Percentiles rank a stretch among this genome's conserved stretches.
phyloP scores from a whole-genome alignment of 1,140 invertebrate genomes.

The Drosophila parvula region DNA sequence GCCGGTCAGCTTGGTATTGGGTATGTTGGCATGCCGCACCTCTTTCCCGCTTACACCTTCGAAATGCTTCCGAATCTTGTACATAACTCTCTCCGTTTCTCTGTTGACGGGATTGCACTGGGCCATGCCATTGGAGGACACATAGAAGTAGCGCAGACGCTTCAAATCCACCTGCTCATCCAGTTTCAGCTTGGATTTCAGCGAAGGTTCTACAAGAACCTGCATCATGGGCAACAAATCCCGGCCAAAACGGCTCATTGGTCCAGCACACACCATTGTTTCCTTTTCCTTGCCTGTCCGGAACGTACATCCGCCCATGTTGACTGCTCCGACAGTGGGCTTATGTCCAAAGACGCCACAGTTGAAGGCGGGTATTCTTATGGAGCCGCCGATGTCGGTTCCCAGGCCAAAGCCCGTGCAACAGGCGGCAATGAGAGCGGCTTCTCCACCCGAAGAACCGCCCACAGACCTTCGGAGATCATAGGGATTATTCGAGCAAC shows the following conservation, averaged over 20 bases:
- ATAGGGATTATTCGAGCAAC: conserved; percentile 97
- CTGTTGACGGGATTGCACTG: conserved; percentile 88
- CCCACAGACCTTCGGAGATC: conserved; percentile 92
- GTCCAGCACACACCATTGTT: conserved; percentile 90
- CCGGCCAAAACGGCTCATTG: conserved; percentile 90
- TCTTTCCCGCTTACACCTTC: conserved; percentile 51
- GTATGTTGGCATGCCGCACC: conserved; percentile 84
- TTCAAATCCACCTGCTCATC: conserved; percentile 87
- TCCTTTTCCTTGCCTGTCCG: conserved; percentile 85
- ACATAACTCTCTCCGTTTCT: conserved; percentile 88
- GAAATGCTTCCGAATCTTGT: conserved; percentile 83
- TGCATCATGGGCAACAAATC: conserved; percentile 91
- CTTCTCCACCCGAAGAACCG: conserved; percentile 94
- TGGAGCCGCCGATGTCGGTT: conserved; percentile 97
- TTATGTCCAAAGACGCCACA: conserved; percentile 98
- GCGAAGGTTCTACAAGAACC: conserved; percentile 66
- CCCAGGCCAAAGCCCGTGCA: conserved; percentile 93
- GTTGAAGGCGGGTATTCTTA: conserved; percentile 96
- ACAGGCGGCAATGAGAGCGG: conserved; percentile 88
- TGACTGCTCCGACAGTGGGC: conserved; percentile 89
- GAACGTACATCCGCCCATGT: conserved; percentile 87
- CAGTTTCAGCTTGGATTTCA: conserved; percentile 76
- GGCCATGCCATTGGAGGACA: conserved; percentile 88
- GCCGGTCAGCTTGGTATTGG: conserved; percentile 87
- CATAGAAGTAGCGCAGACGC: conserved; percentile 91